A percentile compares a stretch with the other conserved stretches of the same genome.
These are phyloP conservation scores for Platalea minor DNA, from an alignment of 2,797 vertebrate species.

Conservation along the genomic window DNA sequence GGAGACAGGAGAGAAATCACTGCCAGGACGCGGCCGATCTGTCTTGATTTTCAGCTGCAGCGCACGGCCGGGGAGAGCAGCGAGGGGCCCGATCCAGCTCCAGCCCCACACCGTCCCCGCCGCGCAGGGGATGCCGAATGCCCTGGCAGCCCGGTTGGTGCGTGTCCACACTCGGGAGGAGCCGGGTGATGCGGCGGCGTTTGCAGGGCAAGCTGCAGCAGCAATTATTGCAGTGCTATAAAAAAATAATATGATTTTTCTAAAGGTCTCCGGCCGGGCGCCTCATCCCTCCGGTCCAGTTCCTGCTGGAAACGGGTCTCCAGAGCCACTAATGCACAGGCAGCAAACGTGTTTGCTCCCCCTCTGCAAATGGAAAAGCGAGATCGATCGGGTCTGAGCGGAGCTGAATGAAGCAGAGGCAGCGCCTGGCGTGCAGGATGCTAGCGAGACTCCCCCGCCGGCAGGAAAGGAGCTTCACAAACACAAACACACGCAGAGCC, in stretches of 20 bases:
- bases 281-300: background rate
- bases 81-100: background rate
- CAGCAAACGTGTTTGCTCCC: background rate
- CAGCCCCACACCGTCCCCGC: accelerated
- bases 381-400: background rate
- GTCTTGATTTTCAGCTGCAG: background rate
- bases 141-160: background rate
- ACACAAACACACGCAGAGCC: background rate
- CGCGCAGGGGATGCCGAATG: accelerated
- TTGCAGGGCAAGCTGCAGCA: background rate
- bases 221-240: background rate
- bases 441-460: background rate
- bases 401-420: background rate
- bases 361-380: background rate
- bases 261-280: background rate
- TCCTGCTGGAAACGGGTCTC: background rate
- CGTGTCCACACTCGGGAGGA: background rate
- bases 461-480: background rate
- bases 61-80: background rate
- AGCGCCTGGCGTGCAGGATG: background rate
- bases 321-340: background rate
- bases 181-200: accelerated
- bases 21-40: background rate
- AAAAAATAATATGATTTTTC: background rate
- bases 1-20: background rate